Evolutionary conservation across 2,797 vertebrate species (phyloP).

Genomic region (Etheostoma perlongum): DNA sequence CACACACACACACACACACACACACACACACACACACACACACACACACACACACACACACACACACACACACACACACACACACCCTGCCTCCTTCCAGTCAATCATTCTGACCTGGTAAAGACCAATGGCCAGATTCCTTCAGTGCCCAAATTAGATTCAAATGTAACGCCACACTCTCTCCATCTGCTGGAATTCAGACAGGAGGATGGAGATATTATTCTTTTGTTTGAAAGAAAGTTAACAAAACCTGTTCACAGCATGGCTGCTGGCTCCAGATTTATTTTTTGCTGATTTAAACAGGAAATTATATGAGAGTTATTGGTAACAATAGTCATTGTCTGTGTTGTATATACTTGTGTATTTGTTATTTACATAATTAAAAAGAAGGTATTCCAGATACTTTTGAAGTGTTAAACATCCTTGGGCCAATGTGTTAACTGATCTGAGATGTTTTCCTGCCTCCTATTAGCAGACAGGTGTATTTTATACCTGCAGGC

Average conservation of each 20-base stretch:
- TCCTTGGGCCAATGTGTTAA: conserved; percentile 16
- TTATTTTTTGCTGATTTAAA: neutral
- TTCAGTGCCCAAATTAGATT: conserved; percentile 40
- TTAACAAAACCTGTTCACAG: neutral
- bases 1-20: conserved; percentile 25
- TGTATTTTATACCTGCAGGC: conserved; percentile 38
- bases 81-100: conserved; percentile 41
- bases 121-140: conserved; percentile 63
- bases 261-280: neutral
- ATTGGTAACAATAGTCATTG: neutral
- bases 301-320: neutral
- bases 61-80: conserved; percentile 15
- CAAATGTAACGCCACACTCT: conserved; percentile 26
- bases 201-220: neutral
- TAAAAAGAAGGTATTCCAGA: neutral
- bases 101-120: conserved; percentile 39
- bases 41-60: conserved; percentile 5
- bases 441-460: conserved; percentile 25
- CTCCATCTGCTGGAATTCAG: conserved; percentile 40
- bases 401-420: conserved; percentile 6
- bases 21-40: neutral
- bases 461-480: conserved; percentile 38
- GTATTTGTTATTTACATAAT: neutral
- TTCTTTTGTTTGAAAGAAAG: conserved; percentile 1
- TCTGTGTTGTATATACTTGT: neutral